Conservation (phyloP, 2,113 vertebrate genomes). For the Eublepharis macularius region DNA sequence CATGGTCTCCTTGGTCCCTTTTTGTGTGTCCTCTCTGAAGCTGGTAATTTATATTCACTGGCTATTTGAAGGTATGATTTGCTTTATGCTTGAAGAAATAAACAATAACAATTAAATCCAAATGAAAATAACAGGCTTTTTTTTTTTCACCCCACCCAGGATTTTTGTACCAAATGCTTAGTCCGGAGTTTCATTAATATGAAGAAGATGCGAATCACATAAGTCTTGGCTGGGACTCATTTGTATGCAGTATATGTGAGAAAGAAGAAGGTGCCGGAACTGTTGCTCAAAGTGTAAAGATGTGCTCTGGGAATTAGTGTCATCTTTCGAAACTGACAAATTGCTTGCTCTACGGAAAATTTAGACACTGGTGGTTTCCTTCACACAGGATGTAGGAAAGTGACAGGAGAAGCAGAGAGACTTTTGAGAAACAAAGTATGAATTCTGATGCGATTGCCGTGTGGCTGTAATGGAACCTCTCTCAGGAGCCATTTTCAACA, state of each 20-base stretch:
- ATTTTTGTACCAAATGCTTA: not conserved
- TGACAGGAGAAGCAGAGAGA: slow-evolving; percentile 52
- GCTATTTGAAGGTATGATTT: not conserved
- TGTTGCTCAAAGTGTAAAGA: slow-evolving; percentile 42
- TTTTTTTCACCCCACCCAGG: not conserved
- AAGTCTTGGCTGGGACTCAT: slow-evolving; percentile 9
- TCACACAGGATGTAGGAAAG: slow-evolving; percentile 32
- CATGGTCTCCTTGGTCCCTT: not conserved
- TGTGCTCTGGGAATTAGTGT: slow-evolving; percentile 38
- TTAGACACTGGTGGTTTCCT: slow-evolving; percentile 48
- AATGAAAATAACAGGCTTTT: not conserved
- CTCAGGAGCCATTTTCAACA: slow-evolving; percentile 38
- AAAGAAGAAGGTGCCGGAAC: slow-evolving; percentile 31
- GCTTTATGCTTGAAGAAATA: not conserved
- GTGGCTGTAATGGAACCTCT: slow-evolving; percentile 42
- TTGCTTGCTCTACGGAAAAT: slow-evolving; percentile 34
- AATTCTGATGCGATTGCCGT: slow-evolving; percentile 51
- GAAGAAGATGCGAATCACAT: not conserved
- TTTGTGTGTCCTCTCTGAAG: not conserved
- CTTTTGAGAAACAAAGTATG: slow-evolving; percentile 18
- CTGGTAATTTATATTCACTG: not conserved
- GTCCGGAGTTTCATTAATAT: slow-evolving; percentile 37
- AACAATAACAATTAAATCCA: not conserved
- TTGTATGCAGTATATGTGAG: not conserved
- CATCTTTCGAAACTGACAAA: slow-evolving; percentile 58